Conservation (phyloP, 2,113 vertebrate genomes). For the Myxocyprinus asiaticus region DNA sequence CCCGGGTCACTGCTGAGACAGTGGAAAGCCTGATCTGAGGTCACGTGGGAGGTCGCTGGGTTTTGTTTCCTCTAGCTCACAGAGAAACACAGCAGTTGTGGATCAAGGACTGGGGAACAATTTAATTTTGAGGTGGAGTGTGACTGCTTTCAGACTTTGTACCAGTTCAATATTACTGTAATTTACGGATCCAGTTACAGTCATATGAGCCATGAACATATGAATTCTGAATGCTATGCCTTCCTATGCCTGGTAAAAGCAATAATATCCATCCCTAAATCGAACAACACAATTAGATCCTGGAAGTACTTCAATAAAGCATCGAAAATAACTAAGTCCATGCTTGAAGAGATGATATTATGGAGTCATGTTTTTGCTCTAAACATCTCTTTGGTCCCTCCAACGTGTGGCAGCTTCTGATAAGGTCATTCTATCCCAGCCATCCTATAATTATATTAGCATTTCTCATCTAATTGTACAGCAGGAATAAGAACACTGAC, state of each 20-base stretch:
- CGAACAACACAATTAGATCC: slow-evolving; percentile 17
- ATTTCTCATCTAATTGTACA: slow-evolving; percentile 60
- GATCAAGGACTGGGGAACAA: not conserved
- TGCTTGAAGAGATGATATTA: slow-evolving; percentile 23
- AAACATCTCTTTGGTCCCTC: slow-evolving; percentile 44
- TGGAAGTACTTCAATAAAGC: not conserved
- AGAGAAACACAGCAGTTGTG: not conserved
- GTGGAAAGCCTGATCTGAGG: slow-evolving; percentile 68
- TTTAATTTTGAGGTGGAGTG: not conserved
- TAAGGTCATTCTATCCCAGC: slow-evolving; percentile 63
- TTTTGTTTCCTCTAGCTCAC: slow-evolving; percentile 49
- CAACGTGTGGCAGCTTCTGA: slow-evolving; percentile 57
- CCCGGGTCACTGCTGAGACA: slow-evolving; percentile 56
- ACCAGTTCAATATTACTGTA: not conserved
- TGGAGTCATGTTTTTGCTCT: slow-evolving; percentile 45
- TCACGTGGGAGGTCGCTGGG: slow-evolving; percentile 62
- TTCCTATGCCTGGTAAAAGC: not conserved
- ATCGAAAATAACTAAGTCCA: slow-evolving; percentile 6
- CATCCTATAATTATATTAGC: slow-evolving; percentile 54
- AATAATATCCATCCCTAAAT: slow-evolving; percentile 15
- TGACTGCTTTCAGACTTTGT: slow-evolving; percentile 15
- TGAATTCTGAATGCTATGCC: not conserved
- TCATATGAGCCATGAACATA: not conserved
- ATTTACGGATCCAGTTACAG: not conserved
- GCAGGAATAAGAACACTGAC: slow-evolving; percentile 61